Evolutionary conservation across 2,113 vertebrate genomes (phyloP), one percentile per base, ranked within the genome.

Genomic region (Leptocoma aspasia): DNA sequence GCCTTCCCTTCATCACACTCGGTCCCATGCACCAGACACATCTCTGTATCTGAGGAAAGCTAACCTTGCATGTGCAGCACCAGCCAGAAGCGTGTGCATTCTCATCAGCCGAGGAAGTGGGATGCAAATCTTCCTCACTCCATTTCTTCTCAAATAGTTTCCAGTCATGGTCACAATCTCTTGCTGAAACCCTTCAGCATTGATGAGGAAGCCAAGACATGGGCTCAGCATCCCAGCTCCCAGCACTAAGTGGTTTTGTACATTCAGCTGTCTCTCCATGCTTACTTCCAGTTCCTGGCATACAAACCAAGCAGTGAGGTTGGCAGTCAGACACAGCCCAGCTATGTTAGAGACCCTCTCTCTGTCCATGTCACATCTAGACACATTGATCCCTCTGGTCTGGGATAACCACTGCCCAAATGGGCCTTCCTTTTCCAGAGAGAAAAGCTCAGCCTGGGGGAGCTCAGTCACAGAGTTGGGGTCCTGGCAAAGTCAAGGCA

Each of bases 261-360:
- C 23, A 17, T 0, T 0, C 33, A 53, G 5, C 7, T 10, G 54
- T 60, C n/a, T 75, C 45, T 49, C n/a, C 27, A 7, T 18, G 23
- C 23, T 47, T 35, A 15, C n/a, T 78, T 28, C 28, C 30, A 66
- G 65, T 2, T 87, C 57, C 50, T 49, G 22, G 7, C 37, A 27
- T 2, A 52, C 27, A 56, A 90, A 27, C 14, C 33, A 22, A 42
- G 80, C 0, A 0, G 20, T 57, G 28, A 77, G 24, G 37, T 0
- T 42, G 66, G 69, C 73, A 63, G 59, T 19, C 69, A 49, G 35
- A 53, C 70, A 49, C 20, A 59, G 70, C 30, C 56, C 70, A 71
- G 57, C 44, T n/a, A 2, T 2, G 19, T 22, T 6, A 44, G 35
- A 73, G 21, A 68, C 17, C n/a, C 7, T 30, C 27, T 53, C 60